phyloP scores from a whole-genome alignment of 2,888 invertebrate species.

The Leptogaster cylindrica region DNA sequence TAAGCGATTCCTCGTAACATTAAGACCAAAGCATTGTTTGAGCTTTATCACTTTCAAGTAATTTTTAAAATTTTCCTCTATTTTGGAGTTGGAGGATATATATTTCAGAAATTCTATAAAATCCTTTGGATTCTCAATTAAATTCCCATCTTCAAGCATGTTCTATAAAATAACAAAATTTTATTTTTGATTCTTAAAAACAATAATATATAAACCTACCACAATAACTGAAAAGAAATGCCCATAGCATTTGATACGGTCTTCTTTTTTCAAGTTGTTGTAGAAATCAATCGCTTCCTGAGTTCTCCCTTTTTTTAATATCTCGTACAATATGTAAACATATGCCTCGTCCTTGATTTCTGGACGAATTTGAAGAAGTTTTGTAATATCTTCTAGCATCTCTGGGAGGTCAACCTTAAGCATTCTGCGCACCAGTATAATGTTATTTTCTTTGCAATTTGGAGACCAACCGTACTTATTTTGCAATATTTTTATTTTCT shows the following conservation, averaged over 20 bases:
- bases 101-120: slow-evolving; percentile 56
- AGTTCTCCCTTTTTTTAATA: slow-evolving; percentile 56
- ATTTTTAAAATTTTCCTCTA: no score
- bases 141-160: slow-evolving; percentile 25
- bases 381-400: slow-evolving; percentile 58
- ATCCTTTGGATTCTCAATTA: slow-evolving; percentile 45
- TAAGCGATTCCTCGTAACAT: no score
- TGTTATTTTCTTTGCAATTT: slow-evolving; percentile 54
- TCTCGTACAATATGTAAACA: slow-evolving; percentile 58
- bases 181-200: slow-evolving; percentile 1
- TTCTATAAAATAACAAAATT: not conserved
- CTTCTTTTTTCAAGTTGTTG: slow-evolving; percentile 52
- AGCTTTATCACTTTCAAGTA: no score
- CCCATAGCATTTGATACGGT: slow-evolving; percentile 50
- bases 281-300: slow-evolving; percentile 56
- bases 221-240: slow-evolving; percentile 54
- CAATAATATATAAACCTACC: slow-evolving; percentile 42
- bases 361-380: slow-evolving; percentile 56
- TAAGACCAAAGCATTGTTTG: no score
- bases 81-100: slow-evolving; percentile 44
- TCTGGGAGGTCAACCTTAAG: slow-evolving; percentile 58
- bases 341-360: slow-evolving; percentile 56
- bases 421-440: slow-evolving; percentile 58
- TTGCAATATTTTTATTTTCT: slow-evolving; percentile 61
- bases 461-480: slow-evolving; percentile 60